Conservation (phyloP, 2,888 invertebrate genomes). For the Eugnorisma glareosa region DNA sequence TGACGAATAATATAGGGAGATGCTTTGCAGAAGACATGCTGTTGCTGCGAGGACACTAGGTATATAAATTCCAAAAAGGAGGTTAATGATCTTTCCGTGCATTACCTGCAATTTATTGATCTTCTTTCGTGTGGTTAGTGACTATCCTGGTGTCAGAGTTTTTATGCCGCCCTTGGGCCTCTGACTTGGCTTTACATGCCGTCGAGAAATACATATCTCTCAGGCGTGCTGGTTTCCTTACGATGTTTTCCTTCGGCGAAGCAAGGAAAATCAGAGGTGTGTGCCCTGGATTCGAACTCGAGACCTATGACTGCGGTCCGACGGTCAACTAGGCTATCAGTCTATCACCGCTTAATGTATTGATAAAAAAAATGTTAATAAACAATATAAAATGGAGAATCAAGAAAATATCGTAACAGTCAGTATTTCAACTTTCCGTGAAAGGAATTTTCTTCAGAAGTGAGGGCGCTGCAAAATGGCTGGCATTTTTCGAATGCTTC, state of each 20-base stretch:
- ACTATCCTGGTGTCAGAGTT: too few species aligned
- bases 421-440: slow-evolving; percentile 26
- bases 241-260: too few species aligned
- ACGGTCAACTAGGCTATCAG: too few species aligned
- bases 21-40: not conserved
- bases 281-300: too few species aligned
- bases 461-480: slow-evolving; percentile 24
- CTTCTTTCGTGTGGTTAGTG: too few species aligned
- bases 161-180: too few species aligned
- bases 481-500: slow-evolving; percentile 40
- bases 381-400: slow-evolving; percentile 2
- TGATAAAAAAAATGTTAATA: not conserved
- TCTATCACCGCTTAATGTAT: too few species aligned
- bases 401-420: slow-evolving; percentile 35
- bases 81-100: not conserved
- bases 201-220: too few species aligned
- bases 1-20: not conserved
- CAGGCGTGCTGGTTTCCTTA: too few species aligned
- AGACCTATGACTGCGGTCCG: too few species aligned
- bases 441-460: slow-evolving; percentile 46
- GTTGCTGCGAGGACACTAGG: not conserved
- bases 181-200: too few species aligned
- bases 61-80: not conserved
- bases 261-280: too few species aligned
- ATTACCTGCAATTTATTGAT: slow-evolving; percentile 4